Conservation (phyloP, 1,140 invertebrate genomes). For the Brachystomella parvula region DNA sequence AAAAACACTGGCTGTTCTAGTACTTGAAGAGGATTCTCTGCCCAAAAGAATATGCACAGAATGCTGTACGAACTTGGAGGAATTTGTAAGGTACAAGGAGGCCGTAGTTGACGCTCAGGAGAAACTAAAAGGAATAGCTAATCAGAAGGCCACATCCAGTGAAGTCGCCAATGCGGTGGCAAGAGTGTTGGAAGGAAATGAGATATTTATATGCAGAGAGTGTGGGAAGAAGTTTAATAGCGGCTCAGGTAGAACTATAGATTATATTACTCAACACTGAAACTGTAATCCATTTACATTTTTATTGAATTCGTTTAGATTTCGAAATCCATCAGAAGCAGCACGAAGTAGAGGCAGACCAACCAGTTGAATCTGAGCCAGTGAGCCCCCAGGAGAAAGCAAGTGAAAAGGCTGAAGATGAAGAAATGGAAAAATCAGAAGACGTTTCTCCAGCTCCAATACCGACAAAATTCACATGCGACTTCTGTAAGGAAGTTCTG, state of each 20-base stretch:
- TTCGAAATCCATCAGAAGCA: neutral
- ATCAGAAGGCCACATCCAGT: slow-evolving; percentile 4
- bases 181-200: neutral
- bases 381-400: neutral
- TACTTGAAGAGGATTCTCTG: slow-evolving; percentile 35
- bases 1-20: slow-evolving; percentile 33
- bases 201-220: slow-evolving; percentile 8
- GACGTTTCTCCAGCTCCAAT: neutral
- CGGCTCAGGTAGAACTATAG: slow-evolving; percentile 7
- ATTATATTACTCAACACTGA: neutral
- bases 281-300: neutral
- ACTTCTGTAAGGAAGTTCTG: slow-evolving; percentile 29
- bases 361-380: neutral
- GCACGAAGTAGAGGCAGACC: neutral
- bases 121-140: slow-evolving; percentile 32
- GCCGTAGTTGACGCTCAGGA: slow-evolving; percentile 34
- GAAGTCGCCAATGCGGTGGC: neutral
- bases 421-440: neutral
- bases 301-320: neutral
- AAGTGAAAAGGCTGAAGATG: neutral
- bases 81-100: slow-evolving; percentile 32
- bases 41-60: slow-evolving; percentile 36
- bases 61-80: slow-evolving; percentile 35
- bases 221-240: slow-evolving; percentile 28
- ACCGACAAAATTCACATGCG: slow-evolving; percentile 17